Evolutionary conservation across 2,888 invertebrate genomes (phyloP).

Genomic region (Nephrotoma flavescens): DNA sequence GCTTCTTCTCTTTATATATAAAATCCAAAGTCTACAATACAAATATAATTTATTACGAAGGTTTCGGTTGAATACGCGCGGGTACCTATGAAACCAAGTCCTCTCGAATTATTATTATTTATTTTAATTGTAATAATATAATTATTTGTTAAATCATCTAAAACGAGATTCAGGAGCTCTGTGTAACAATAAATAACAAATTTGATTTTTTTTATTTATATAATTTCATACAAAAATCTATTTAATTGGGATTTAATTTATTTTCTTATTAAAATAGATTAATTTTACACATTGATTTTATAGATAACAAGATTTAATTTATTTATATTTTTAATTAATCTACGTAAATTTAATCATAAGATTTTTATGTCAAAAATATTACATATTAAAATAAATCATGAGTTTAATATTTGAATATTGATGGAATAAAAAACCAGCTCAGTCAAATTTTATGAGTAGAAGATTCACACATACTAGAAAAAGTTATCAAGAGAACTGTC

Average conservation of each 20-base stretch:
- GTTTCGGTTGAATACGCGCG: not conserved
- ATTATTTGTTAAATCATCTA: not conserved
- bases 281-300: not conserved
- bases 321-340: not conserved
- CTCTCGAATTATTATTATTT: not conserved
- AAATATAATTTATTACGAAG: not conserved
- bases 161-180: not conserved
- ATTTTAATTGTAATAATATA: not conserved
- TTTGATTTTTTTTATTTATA: not conserved
- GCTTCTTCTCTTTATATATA: not conserved
- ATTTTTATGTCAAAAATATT: not conserved
- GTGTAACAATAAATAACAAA: not conserved
- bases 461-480: no score
- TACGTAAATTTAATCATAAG: not conserved
- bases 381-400: not conserved
- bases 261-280: not conserved
- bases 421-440: not conserved
- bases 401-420: not conserved
- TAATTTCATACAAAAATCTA: not conserved
- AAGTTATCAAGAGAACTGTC: no score
- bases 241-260: not conserved
- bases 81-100: not conserved
- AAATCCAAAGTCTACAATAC: not conserved
- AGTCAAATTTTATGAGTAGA: no score
- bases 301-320: not conserved